These are phyloP conservation scores for Eulemur rubriventer DNA, from an alignment of 2,797 vertebrate genomes.

Conservation along the genomic window DNA sequence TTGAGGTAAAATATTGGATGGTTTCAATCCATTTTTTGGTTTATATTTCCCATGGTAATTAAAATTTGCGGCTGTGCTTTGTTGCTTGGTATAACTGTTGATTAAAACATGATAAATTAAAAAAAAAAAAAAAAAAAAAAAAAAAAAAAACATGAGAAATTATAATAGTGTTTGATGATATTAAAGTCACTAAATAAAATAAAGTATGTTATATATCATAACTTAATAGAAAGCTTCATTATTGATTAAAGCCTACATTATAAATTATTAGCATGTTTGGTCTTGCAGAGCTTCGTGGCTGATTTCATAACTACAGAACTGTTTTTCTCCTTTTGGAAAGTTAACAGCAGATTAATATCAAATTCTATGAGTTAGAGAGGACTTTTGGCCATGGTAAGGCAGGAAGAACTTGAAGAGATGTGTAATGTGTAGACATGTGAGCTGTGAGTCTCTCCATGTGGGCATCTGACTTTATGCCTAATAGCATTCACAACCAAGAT, in stretches of 20 bases:
- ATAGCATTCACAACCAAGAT: background rate
- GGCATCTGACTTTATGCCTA: background rate
- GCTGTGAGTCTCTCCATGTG: background rate
- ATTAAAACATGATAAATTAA: background rate
- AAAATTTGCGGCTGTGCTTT: background rate
- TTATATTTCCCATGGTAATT: background rate
- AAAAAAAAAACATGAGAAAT: background rate
- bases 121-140: too few relatives aligned
- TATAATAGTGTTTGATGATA: background rate
- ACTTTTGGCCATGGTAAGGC: background rate
- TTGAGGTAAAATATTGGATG: too few relatives aligned
- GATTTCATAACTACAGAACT: background rate
- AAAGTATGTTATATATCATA: background rate
- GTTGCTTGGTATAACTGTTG: background rate
- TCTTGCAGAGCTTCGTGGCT: background rate
- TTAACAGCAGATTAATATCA: background rate
- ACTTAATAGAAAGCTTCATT: conserved; percentile 3
- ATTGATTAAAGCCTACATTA: conserved; percentile 16
- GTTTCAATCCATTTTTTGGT: too few relatives aligned
- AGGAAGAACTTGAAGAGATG: background rate
- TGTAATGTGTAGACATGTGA: background rate
- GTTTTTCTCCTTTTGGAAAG: background rate
- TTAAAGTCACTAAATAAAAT: background rate
- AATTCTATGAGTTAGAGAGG: background rate
- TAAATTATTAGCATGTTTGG: background rate